These are phyloP conservation scores for Lepidocolaptes lacrymiger DNA, from an alignment of 2,797 vertebrate genomes.

Conservation along the genomic window DNA sequence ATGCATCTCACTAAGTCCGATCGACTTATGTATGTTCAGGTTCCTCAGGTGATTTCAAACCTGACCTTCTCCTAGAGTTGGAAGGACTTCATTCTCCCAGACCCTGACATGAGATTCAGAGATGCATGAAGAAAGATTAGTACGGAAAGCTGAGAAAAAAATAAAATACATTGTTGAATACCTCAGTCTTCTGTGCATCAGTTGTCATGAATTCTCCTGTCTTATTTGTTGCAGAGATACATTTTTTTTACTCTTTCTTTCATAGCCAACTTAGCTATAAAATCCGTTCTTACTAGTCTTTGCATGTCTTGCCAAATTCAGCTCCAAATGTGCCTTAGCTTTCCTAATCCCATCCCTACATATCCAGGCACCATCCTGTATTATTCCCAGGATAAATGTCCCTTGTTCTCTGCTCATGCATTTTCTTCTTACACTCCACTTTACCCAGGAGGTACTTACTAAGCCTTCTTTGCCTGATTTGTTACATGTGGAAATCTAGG, in stretches of 20 bases:
- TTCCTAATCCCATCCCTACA: neutral
- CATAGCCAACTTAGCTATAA: neutral
- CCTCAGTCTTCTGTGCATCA: neutral
- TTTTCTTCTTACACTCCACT: neutral
- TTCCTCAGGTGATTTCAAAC: neutral
- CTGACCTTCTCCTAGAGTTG: neutral
- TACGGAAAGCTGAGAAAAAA: neutral
- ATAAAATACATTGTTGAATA: neutral
- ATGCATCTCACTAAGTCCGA: neutral
- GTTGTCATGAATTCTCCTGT: neutral
- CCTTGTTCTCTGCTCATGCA: neutral
- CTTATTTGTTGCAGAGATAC: neutral
- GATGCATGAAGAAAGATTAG: neutral
- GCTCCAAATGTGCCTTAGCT: neutral
- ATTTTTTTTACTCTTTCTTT: neutral
- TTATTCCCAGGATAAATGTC: neutral
- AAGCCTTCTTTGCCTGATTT: neutral
- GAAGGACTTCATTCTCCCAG: neutral
- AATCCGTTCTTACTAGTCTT: neutral
- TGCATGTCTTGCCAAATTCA: neutral
- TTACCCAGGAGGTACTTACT: neutral
- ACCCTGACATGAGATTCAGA: neutral
- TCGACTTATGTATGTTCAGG: neutral
- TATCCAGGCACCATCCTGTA: neutral
- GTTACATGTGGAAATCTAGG: neutral